Percentiles rank a stretch among this genome's conserved stretches.
Evolutionary conservation across 2,888 invertebrate species (phyloP).

Genomic region (Argynnis bischoffii): DNA sequence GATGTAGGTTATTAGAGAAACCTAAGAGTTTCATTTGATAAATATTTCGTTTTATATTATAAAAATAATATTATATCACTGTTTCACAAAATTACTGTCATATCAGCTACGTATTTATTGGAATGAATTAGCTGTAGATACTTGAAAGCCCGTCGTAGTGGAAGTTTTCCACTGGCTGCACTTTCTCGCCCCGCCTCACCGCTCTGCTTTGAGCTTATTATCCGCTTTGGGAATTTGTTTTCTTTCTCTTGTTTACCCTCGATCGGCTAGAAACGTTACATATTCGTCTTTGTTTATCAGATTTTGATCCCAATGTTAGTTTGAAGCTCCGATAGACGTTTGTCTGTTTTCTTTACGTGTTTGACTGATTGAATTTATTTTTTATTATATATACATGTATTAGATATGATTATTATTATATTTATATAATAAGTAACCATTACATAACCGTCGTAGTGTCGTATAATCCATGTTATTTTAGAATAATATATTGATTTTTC

Average conservation of each 20-base stretch:
- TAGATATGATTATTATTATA: too few species aligned
- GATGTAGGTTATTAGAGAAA: too few species aligned
- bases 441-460: too few species aligned
- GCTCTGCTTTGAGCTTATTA: conserved; percentile 44
- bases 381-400: too few species aligned
- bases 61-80: conserved; percentile 7
- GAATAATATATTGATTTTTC: too few species aligned
- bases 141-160: conserved; percentile 36
- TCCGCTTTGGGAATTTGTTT: conserved; percentile 40
- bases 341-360: background rate
- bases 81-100: conserved; percentile 3
- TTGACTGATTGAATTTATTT: background rate
- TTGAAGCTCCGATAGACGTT: background rate
- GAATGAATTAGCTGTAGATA: conserved; percentile 33
- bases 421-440: too few species aligned
- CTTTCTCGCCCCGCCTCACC: conserved; percentile 41
- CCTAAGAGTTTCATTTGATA: too few species aligned
- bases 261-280: conserved; percentile 14
- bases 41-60: background rate
- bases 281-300: conserved; percentile 5
- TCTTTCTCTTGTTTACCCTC: conserved; percentile 32
- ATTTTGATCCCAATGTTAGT: conserved; percentile 9
- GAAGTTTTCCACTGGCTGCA: conserved; percentile 45
- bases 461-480: too few species aligned
- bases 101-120: conserved; percentile 18